Evolutionary conservation across 2,113 vertebrate species (phyloP), one percentile per base, ranked within the genome.

Genomic region (Anthoscopus minutus): DNA sequence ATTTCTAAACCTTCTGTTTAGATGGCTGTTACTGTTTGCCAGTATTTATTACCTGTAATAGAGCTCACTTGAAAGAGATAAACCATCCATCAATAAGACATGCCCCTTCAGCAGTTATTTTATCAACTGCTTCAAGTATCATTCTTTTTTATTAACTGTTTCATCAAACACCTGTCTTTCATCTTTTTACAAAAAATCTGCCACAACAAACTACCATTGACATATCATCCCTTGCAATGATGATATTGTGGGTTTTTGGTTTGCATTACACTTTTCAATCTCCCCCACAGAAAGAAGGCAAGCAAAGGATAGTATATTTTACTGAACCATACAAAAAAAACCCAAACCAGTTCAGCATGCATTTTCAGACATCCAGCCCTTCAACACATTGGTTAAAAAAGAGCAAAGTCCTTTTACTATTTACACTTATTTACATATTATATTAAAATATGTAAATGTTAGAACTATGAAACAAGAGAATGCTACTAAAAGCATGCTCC

Each of bases 71-170:
- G 58, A 86, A 88, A 95, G 76, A 78, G 67, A 81, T 37, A 88
- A 96, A 88, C 64, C 48, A 83, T 94, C 56, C 69, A 78, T 88
- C 93, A 94, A 67, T 20, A 90, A 56, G 67, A 88, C 64, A 50
- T 86, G 65, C 4, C 83, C 77, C 84, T 87, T 84, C 64, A 81
- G 74, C 85, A 78, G 54, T 7, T 81, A 67, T 79, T 95, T 71
- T 62, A 89, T 81, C 87, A 88, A 42, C 71, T 81, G 10, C 92
- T 90, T 51, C 67, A 78, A 67, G 60, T 37, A 80, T 56, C 81
- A 86, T 77, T 83, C 94, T 78, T 88, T 93, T 90, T 85, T 86
- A 89, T 84, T 89, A 89, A 48, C 44, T 70, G 11, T 56, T 93
- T 88, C 58, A 92, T 86, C 82, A 89, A 81, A 85, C 64, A 77